Conservation (phyloP, 2,888 invertebrate species). For the Theretra japonica region DNA sequence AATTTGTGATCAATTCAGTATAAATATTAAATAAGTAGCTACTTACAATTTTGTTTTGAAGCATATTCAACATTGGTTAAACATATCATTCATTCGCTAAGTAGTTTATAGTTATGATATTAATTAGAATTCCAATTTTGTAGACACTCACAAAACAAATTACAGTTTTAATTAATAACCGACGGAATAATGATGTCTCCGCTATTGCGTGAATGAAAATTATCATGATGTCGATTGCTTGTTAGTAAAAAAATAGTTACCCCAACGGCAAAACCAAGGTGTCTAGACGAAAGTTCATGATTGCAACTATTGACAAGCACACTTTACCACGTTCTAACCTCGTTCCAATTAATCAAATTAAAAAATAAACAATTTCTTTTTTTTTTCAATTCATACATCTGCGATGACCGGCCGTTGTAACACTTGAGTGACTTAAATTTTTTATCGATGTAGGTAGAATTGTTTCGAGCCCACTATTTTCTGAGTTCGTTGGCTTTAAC, state of each 20-base stretch:
- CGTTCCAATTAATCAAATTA: background rate
- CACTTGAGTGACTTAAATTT: background rate
- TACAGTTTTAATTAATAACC: too few species aligned
- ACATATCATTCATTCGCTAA: too few species aligned
- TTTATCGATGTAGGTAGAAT: slow-evolving; percentile 8
- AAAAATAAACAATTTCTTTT: background rate
- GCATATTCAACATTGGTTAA: too few species aligned
- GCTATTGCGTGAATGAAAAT: too few species aligned
- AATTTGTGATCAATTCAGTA: too few species aligned
- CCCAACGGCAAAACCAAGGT: background rate
- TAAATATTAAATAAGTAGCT: too few species aligned
- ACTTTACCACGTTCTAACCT: background rate
- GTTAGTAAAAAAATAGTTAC: background rate
- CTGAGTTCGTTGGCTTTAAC: slow-evolving; percentile 1
- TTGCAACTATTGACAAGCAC: background rate
- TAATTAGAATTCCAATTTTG: too few species aligned
- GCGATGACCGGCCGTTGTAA: background rate
- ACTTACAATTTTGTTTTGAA: too few species aligned
- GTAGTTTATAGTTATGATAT: too few species aligned
- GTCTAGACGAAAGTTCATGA: background rate
- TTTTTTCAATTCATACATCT: background rate
- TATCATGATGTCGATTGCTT: background rate
- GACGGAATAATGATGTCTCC: too few species aligned
- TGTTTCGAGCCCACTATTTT: background rate
- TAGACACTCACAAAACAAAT: too few species aligned